Base-by-base conservation (phyloP, 2,888 invertebrate genomes). In the Resseliella maxima region DNA sequence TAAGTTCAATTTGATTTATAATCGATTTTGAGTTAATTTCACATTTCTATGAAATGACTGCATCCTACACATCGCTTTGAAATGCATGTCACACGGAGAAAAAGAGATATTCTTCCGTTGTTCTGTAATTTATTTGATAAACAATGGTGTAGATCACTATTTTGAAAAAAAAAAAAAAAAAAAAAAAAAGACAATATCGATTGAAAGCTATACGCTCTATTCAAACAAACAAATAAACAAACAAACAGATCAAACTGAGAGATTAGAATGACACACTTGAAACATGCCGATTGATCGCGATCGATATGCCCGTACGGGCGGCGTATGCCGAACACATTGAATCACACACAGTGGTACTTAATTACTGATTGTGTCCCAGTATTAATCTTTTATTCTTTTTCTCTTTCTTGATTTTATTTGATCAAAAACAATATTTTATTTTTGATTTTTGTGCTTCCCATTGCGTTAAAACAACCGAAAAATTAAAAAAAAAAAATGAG, bases 391-490 rank as follows among this genome's bases (percentile, higher is more conserved):
- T 31, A 64, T 27, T 50, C 6, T 8, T 35, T 64, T 5, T 59
- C 59, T 59, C 5, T 83, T n/a, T 83, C 38, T n/a, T 6, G 3
- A 38, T 83, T 36, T 83, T 38, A 81, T 36, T 81, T 81, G 35
- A 83, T 24, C 83, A 83, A 83, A 83, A n/a, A 38, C 38, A n/a
- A 83, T 38, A 83, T 83, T 83, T 83, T 8, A 38, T 36, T 21
- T n/a, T 83, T 83, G 31, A 72, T 72, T 72, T n/a, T 31, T 27
- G 72, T 72, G 72, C 72, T 83, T 83, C 83, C 36, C 36, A 83
- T 83, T 18, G 36, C 36, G 36, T 83, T 83, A 36, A 83, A 83
- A 83, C 83, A 83, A 83, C 36, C 3, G 38, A 59, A 81, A 36
- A 5, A 35, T 3, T 6, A 8, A 36, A 81, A n/a, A n/a, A n/a